Evolutionary conservation across 1,140 invertebrate species (phyloP).

Genomic region (Sesamia nonagrioides): DNA sequence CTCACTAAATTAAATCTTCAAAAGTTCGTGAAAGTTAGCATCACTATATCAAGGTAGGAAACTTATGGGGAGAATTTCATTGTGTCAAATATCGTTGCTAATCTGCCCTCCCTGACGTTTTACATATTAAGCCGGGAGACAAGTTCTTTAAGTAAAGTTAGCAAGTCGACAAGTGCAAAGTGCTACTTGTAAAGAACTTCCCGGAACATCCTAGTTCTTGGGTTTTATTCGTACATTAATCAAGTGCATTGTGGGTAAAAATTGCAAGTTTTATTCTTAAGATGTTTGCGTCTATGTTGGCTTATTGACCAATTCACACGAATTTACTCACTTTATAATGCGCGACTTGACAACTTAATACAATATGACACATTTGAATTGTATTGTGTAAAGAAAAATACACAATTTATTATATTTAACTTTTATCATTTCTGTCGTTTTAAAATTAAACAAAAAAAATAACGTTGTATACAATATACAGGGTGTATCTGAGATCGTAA

Average conservation of each 20-base stretch:
- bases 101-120: slow-evolving; percentile 61
- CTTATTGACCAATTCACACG: not conserved
- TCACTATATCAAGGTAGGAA: slow-evolving; percentile 29
- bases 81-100: slow-evolving; percentile 58
- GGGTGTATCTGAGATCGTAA: no score
- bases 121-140: slow-evolving; percentile 62
- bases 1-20: slow-evolving; percentile 30
- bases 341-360: no score
- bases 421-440: no score
- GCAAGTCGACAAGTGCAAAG: slow-evolving; percentile 43
- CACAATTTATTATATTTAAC: no score
- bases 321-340: no score
- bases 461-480: no score
- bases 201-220: slow-evolving; percentile 36
- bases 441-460: no score
- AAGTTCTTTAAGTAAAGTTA: slow-evolving; percentile 40
- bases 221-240: slow-evolving; percentile 33
- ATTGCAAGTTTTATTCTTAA: not conserved
- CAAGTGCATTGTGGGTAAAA: slow-evolving; percentile 12
- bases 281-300: not conserved
- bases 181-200: slow-evolving; percentile 42
- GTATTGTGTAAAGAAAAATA: no score
- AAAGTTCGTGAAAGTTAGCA: slow-evolving; percentile 15
- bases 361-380: no score
- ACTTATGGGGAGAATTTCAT: slow-evolving; percentile 46